Base-by-base conservation (phyloP, 2,888 invertebrate genomes). In the Brachylomia viminalis region DNA sequence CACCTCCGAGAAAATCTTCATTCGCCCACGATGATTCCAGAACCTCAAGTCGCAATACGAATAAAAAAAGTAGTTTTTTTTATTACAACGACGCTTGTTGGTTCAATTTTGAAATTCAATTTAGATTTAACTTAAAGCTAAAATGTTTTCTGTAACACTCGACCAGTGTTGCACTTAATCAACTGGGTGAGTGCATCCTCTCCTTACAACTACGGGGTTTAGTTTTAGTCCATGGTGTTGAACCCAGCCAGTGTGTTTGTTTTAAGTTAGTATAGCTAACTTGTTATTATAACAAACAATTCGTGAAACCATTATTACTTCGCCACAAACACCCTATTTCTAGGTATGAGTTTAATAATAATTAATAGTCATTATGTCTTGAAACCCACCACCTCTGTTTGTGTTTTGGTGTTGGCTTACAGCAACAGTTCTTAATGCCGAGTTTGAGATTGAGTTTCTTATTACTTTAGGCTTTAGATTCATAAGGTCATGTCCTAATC, bases 81-180 rank as follows among this genome's bases (percentile, higher is more conserved):
- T 90, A 88, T 89, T 88, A 86, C 88, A 87, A 85, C 85, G 84
- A 76, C 87, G 86, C 80, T 90, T 90, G 90, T 91, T 90, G 90
- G 89, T 90, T 89, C 89, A 91, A 90, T 90, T 90, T 87, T 86
- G 84, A 91, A 91, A 92, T 91, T 90, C 88, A 88, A 91, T 92
- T 92, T 88, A 89, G 86, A 89, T 88, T 90, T 85, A 87, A 86
- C 79, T 81, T 80, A 61, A 77, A 84, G 76, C 79, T 81, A 84
- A 78, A 88, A 86, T 83, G 84, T 82, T 73, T 71, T 77, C n/a
- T 67, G 59, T 58, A 72, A 62, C 62, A 69, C 73, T 77, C 47
- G 11, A 69, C 56, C 69, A 54, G 52, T 77, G 72, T 77, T 75
- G 80, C 75, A 80, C 82, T 67, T 77, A 76, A 85, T 82, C 64